A percentile compares a stretch with the other conserved stretches of the same genome.
Conservation (phyloP, 2,113 vertebrate genomes). For the Carollia perspicillata region DNA sequence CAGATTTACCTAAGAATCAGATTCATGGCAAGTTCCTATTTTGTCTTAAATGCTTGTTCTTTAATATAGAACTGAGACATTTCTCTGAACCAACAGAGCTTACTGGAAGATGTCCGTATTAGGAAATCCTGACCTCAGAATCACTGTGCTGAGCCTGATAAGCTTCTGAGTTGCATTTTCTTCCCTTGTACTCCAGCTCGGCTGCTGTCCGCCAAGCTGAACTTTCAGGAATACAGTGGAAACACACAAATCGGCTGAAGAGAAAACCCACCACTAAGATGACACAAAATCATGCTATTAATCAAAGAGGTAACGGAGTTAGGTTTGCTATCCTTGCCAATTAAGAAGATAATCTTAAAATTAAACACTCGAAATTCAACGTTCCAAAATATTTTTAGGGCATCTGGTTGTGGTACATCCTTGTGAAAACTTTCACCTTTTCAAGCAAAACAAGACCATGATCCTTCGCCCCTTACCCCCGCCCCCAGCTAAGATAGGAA, state of each 20-base stretch:
- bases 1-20: neutral
- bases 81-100: neutral
- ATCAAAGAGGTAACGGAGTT: neutral
- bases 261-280: neutral
- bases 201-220: neutral
- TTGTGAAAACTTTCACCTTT: neutral
- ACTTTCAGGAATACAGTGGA: neutral
- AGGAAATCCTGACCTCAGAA: conserved; percentile 39
- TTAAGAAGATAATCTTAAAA: neutral
- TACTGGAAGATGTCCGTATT: neutral
- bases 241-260: neutral
- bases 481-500: neutral
- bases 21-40: neutral
- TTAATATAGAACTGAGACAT: neutral
- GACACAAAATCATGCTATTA: neutral
- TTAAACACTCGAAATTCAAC: neutral
- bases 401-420: neutral
- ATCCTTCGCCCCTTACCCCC: neutral
- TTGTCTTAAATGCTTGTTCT: neutral
- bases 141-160: neutral
- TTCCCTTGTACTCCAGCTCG: neutral
- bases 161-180: neutral
- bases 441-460: neutral
- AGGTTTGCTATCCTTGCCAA: neutral
- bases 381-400: neutral